Base-by-base conservation (phyloP, 2,888 invertebrate species). In the Ophion obscuratus region DNA sequence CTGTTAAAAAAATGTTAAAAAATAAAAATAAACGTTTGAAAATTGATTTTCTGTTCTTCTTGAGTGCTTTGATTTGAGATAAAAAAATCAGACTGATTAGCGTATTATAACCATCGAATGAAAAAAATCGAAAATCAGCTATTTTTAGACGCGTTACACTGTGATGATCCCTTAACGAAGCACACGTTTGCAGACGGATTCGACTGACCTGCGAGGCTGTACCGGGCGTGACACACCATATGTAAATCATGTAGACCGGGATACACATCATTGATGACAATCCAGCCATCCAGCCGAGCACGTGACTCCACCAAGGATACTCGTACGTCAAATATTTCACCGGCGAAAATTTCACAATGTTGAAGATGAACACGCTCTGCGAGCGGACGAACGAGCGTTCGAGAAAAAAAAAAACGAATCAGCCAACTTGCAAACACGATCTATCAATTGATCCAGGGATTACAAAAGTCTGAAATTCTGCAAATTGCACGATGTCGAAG, bases 211-310 rank as follows among this genome's bases (percentile, higher is more conserved):
- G 97, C 92, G 95, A 95, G 90, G 95, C 95, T 90, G 97, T 97
- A 53, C 98, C 98, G 27, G 98, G 97, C 31, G 98, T 98, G 86
- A 96, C 96, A 78, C 95, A 95, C 98, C 98, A 98, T 89, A 97
- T 93, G 93, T 97, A 99, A 87, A 98, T 95, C 97, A 98, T 98
- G 94, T 99, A 99, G 1, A 97, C 97, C 5, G 99, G 99, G 94
- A 99, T 99, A 94, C 99, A 98, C 83, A 99, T 94, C 98, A 99
- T 99, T 5, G 99, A 99, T 0, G 99, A 98, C 4, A 99, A 95
- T 0, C 99, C 99, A 44, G 99, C 97, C 92, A 98, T 96, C 98
- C 99, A 99, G n/a, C 99, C 99, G 90, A 99, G 96, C 7, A 97
- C 96, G 93, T 99, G 99, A 71, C 99, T 98, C 99, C 99, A 99